phyloP scores from a whole-genome alignment of 2,888 invertebrate species.

The Unio delphinus region DNA sequence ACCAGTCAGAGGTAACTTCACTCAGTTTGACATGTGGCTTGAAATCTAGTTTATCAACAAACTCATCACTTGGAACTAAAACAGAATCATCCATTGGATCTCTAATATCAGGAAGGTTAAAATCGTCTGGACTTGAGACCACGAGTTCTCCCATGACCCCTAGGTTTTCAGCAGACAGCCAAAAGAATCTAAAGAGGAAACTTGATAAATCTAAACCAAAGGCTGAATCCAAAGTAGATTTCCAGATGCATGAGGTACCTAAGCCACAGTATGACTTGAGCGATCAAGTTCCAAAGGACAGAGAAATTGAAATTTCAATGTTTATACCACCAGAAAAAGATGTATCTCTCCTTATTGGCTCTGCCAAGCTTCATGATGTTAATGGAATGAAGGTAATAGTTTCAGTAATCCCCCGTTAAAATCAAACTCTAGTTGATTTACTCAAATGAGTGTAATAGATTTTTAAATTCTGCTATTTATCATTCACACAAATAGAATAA shows the following conservation, averaged over 20 bases:
- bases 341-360: slow-evolving; percentile 25
- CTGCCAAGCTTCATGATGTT: slow-evolving; percentile 45
- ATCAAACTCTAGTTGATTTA: not conserved
- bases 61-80: not conserved
- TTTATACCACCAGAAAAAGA: slow-evolving; percentile 54
- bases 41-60: not conserved
- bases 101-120: not conserved
- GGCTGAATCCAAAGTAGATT: slow-evolving; percentile 18
- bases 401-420: not conserved
- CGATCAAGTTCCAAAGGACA: slow-evolving; percentile 24
- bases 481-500: too few species aligned
- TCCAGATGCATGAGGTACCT: slow-evolving; percentile 28
- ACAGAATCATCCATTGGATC: not conserved
- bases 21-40: too few species aligned
- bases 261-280: slow-evolving; percentile 40
- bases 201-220: slow-evolving; percentile 8
- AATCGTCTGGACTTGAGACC: not conserved
- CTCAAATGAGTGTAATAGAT: slow-evolving; percentile 1
- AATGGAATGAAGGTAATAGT: slow-evolving; percentile 53
- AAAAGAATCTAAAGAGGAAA: not conserved
- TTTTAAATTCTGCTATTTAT: not conserved
- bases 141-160: too few species aligned
- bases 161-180: not conserved
- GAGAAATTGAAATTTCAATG: slow-evolving; percentile 36
- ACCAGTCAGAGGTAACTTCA: too few species aligned